Evolutionary conservation across 2,113 vertebrate genomes (phyloP).

Genomic region (Corythaixoides concolor): DNA sequence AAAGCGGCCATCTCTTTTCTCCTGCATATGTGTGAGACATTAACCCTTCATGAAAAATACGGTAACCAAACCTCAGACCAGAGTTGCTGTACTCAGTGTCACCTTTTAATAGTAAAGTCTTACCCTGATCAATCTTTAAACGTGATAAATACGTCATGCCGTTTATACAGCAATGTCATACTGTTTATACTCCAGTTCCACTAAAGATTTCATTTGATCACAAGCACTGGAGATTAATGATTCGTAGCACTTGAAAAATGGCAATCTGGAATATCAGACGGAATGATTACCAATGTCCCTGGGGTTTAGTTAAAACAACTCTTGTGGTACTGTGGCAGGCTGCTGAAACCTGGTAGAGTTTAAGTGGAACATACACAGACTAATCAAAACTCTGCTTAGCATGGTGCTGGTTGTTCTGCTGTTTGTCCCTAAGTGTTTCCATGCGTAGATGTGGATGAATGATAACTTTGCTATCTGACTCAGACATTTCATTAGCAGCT

Average conservation of each 20-base stretch:
- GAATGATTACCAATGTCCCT: background rate
- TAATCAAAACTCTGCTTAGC: background rate
- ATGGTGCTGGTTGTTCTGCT: background rate
- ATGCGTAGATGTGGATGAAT: fast-evolving
- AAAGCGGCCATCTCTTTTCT: background rate
- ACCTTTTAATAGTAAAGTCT: background rate
- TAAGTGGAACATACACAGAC: background rate
- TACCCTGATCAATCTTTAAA: background rate
- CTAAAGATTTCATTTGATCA: background rate
- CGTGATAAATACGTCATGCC: background rate
- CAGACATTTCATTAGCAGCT: background rate
- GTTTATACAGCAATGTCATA: background rate
- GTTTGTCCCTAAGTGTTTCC: background rate
- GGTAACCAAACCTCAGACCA: background rate
- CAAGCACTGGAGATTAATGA: background rate
- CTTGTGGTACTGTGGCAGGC: background rate
- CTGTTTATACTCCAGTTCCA: background rate
- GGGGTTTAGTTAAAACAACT: background rate
- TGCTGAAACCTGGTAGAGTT: background rate
- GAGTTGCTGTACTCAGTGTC: background rate
- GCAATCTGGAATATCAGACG: background rate
- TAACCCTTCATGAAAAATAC: background rate
- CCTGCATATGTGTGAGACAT: background rate
- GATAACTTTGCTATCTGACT: background rate
- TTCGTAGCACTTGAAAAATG: background rate